Evolutionary conservation across 2,797 vertebrate species (phyloP), one percentile per base, ranked within the genome.

Genomic region (Hoplostethus mediterraneus): DNA sequence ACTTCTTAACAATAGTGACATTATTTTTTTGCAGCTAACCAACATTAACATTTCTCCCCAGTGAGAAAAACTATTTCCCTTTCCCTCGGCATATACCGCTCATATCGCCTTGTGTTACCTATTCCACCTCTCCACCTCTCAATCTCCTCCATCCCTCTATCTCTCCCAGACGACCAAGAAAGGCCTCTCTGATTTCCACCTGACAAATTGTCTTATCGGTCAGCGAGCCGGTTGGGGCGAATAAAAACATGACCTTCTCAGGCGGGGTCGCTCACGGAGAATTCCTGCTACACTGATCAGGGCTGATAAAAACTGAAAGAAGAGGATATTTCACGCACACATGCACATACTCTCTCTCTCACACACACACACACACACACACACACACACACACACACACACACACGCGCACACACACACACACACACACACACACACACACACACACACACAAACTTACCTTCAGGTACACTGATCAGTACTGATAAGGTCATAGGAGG

Each of bases 401-500:
- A 21, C 21, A 21, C 21, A 3, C 48, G 63, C 73, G 63, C 82
- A 71, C 52, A 47, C 52, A 92, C 93, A 93, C 94, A 92, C 85
- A 84, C 90, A 89, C 21, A 21, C 21, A 21, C 21, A 21, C 21
- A 21, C 21, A 21, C 21, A 3, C 48, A 64, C 73, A 64, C 82
- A 71, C 52, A 47, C 52, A 92, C 93, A 93, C 94, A 92, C 85
- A 84, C 90, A 89, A 83, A 94, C 94, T 95, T 94, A 95, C 97
- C 95, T 96, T 88, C 51, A 86, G 85, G 92, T 96, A 96, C 96
- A 96, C 93, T 94, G 96, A 98, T 97, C 57, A 25, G 91, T 87
- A 73, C 30, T 89, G 97, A 98, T 98, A 98, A 94, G 89, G 90
- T 82, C 93, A 92, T 75, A 73, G 54, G 87, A 93, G 93, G 93